These are phyloP conservation scores for Melanotus villosus DNA, from an alignment of 2,888 invertebrate species.

Conservation along the genomic window DNA sequence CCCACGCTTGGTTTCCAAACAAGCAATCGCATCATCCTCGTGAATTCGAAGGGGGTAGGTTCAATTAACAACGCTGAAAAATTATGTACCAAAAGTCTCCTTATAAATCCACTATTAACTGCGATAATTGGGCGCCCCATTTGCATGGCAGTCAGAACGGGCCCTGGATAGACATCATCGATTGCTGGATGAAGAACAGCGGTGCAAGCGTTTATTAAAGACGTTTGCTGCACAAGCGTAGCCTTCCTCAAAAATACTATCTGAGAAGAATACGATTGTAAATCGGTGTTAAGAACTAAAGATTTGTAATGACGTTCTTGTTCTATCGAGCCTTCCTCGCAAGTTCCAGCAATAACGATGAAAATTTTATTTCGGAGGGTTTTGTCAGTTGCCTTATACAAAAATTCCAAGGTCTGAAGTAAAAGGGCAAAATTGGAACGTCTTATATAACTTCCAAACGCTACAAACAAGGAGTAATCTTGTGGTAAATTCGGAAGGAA, in stretches of 20 bases:
- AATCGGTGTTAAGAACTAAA: conserved; percentile 57
- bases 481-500: conserved; percentile 61
- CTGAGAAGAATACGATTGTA: conserved; percentile 59
- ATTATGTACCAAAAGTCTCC: conserved; percentile 58
- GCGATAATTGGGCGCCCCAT: conserved; percentile 62
- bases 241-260: conserved; percentile 61
- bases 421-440: conserved; percentile 62
- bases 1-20: conserved; percentile 60
- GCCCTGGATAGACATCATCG: conserved; percentile 61
- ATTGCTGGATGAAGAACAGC: conserved; percentile 61
- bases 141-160: conserved; percentile 61
- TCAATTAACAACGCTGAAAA: conserved; percentile 62
- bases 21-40: conserved; percentile 61
- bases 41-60: conserved; percentile 59
- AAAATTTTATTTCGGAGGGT: conserved; percentile 58
- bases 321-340: conserved; percentile 51
- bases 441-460: conserved; percentile 60
- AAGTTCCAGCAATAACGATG: conserved; percentile 62
- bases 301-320: conserved; percentile 60
- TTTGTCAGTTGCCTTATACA: conserved; percentile 57
- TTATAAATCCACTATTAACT: conserved; percentile 61
- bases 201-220: conserved; percentile 60
- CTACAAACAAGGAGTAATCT: conserved; percentile 60
- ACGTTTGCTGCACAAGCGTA: conserved; percentile 61
- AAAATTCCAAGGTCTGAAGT: conserved; percentile 61